phyloP scores from a whole-genome alignment of 2,888 invertebrate species.

The Drosophila paramelanica region DNA sequence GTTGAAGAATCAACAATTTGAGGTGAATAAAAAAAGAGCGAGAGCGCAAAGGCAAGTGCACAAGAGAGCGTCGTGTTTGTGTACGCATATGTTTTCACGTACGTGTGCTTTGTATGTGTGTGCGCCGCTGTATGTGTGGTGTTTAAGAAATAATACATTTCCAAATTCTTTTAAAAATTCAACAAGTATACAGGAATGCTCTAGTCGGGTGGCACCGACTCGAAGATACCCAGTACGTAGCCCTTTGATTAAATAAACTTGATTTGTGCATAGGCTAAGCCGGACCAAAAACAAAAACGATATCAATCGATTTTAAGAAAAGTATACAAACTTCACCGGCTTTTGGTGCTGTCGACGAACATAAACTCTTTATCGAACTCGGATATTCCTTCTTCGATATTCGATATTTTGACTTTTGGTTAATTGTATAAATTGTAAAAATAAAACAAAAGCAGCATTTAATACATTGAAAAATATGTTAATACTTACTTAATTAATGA shows the following conservation, averaged over 20 bases:
- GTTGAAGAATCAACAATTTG: conserved; percentile 81
- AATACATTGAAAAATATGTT: not conserved
- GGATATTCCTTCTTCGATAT: no score
- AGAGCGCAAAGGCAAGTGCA: conserved; percentile 57
- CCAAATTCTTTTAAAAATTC: conserved; percentile 62
- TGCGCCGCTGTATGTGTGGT: conserved; percentile 10
- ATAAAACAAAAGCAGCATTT: not conserved
- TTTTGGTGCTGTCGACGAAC: no score
- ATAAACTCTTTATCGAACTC: no score
- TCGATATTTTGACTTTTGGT: no score
- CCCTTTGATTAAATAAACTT: not conserved
- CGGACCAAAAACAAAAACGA: no score
- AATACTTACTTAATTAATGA: conserved; percentile 23
- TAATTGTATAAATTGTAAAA: no score
- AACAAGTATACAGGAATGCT: conserved; percentile 42
- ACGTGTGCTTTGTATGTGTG: not conserved
- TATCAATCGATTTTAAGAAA: no score
- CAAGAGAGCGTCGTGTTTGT: conserved; percentile 34
- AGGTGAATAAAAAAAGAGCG: conserved; percentile 64
- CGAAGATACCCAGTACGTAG: not conserved
- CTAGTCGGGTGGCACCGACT: not conserved
- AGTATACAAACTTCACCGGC: no score
- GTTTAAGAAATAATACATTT: conserved; percentile 55
- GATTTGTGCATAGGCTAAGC: no score
- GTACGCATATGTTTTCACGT: not conserved